Conservation (phyloP, 2,113 vertebrate genomes). For the Microtus montanus region DNA sequence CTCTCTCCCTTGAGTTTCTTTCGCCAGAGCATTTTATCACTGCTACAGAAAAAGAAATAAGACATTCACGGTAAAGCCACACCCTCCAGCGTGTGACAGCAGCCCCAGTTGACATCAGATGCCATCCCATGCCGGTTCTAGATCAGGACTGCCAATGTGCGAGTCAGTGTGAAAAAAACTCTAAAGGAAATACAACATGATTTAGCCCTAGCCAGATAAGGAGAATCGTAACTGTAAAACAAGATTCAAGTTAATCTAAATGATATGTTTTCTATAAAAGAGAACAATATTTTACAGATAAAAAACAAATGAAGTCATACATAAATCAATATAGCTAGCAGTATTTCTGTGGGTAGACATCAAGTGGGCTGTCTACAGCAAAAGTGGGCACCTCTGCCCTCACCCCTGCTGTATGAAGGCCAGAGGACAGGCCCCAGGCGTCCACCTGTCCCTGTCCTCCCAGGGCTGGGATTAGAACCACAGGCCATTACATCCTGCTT, state of each 20-base stretch:
- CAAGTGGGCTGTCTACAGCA: neutral
- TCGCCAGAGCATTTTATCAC: neutral
- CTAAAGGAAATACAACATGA: neutral
- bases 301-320: neutral
- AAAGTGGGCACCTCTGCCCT: accelerated
- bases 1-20: too few species aligned
- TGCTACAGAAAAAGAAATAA: neutral
- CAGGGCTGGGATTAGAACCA: neutral
- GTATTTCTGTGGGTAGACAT: neutral
- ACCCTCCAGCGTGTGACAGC: too few species aligned
- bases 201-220: neutral
- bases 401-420: neutral
- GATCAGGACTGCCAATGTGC: neutral
- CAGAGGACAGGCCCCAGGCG: neutral
- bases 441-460: neutral
- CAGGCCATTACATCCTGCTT: too few species aligned
- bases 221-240: neutral
- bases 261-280: neutral
- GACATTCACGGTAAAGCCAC: neutral
- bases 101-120: neutral
- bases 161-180: neutral
- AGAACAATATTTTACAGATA: neutral
- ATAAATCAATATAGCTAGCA: neutral
- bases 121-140: neutral
- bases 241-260: neutral